phyloP scores from a whole-genome alignment of 2,888 invertebrate species.

The Ectemnius continuus region DNA sequence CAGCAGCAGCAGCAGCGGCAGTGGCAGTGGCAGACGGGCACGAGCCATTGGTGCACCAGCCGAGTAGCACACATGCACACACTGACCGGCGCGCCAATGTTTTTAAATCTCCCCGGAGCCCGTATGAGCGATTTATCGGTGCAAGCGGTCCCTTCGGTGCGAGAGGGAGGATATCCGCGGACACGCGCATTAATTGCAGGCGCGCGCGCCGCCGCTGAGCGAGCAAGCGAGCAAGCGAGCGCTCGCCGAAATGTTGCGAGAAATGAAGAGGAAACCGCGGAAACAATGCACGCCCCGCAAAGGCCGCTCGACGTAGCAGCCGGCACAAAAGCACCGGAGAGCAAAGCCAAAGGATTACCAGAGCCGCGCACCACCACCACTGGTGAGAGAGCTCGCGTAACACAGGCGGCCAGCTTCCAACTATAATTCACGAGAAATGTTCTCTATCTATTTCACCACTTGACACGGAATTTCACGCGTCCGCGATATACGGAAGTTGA shows the following conservation, averaged over 20 bases:
- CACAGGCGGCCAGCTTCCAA: slow-evolving; percentile 1
- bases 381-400: slow-evolving; percentile 26
- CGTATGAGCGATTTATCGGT: slow-evolving; percentile 56
- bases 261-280: slow-evolving; percentile 34
- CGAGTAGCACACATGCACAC: slow-evolving; percentile 34
- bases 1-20: slow-evolving; percentile 27
- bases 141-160: slow-evolving; percentile 51
- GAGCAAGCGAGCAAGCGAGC: slow-evolving; percentile 14
- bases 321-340: not conserved
- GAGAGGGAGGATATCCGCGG: slow-evolving; percentile 34
- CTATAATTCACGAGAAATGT: no score
- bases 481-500: no score
- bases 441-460: no score
- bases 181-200: slow-evolving; percentile 62
- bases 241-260: slow-evolving; percentile 47
- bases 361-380: no score
- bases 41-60: slow-evolving; percentile 24
- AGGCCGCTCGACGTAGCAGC: slow-evolving; percentile 23
- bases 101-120: slow-evolving; percentile 62
- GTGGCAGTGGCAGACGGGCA: slow-evolving; percentile 29
- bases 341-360: no score
- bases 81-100: slow-evolving; percentile 56
- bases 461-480: no score
- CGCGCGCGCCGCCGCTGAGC: no score
- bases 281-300: slow-evolving; percentile 50